Conservation (phyloP, 2,888 invertebrate species). For the Drosophila parthenogenetica region DNA sequence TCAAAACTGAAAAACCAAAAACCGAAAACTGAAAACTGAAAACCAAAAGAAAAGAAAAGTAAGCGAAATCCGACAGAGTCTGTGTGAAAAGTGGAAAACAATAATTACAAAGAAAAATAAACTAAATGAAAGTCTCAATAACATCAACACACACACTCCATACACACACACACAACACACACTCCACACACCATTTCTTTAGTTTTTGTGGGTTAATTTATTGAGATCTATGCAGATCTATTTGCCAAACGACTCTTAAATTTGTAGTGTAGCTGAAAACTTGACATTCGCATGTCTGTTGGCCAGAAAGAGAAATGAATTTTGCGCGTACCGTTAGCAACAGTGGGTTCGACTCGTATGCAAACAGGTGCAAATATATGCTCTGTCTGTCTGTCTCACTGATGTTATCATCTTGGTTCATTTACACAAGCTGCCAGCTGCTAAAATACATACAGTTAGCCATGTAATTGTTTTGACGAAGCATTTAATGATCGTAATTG, state of each 20-base stretch:
- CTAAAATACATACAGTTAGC: too few species aligned
- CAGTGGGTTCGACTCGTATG: constrained; percentile 26
- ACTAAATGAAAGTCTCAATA: constrained; percentile 39
- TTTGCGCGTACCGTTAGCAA: constrained; percentile 13
- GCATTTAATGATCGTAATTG: too few species aligned
- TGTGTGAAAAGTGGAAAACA: constrained; percentile 43
- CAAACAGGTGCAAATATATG: constrained; percentile 12
- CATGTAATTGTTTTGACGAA: too few species aligned
- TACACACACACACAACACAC: constrained; percentile 6
- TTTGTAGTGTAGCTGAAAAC: constrained; percentile 23
- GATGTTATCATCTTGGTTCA: not conserved
- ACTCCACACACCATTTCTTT: not conserved
- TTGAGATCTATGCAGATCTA: not conserved
- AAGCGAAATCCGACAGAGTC: constrained; percentile 34
- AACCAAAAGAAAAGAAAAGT: constrained; percentile 31
- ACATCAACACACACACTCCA: constrained; percentile 8
- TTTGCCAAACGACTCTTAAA: constrained; percentile 1
- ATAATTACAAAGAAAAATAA: constrained; percentile 44
- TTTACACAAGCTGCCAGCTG: too few species aligned
- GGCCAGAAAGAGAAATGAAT: constrained; percentile 7
- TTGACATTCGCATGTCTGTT: constrained; percentile 49
- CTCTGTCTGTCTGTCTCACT: not conserved
- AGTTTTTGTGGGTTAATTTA: constrained; percentile 7
- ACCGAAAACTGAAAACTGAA: not conserved
- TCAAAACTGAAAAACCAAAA: constrained; percentile 1